phyloP scores from a whole-genome alignment of 23 tunicate species.

The Ciona savignyi region DNA sequence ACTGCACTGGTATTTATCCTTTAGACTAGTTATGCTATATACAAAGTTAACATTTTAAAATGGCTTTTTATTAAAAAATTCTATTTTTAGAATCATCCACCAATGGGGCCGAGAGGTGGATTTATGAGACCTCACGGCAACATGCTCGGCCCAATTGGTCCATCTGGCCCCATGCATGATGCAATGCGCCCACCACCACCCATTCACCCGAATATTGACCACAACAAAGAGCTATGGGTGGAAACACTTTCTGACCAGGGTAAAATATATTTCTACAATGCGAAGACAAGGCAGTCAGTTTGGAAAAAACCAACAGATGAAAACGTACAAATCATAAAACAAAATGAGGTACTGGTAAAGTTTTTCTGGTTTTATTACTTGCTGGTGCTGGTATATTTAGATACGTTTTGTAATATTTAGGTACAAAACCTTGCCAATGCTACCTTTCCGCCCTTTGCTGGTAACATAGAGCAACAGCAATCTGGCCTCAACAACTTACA shows the following conservation, averaged over 20 bases:
- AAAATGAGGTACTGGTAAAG: slow-evolving; percentile 37
- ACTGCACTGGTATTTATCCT: not conserved
- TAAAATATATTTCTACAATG: slow-evolving; percentile 77
- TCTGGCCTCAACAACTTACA: too few species aligned
- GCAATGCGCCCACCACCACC: slow-evolving; percentile 14
- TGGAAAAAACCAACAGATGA: slow-evolving; percentile 91
- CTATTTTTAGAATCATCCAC: not conserved
- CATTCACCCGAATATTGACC: slow-evolving; percentile 61
- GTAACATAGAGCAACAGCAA: too few species aligned
- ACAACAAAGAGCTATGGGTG: slow-evolving; percentile 93
- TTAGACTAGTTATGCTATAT: not conserved
- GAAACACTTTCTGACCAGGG: slow-evolving; percentile 85
- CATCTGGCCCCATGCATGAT: slow-evolving; percentile 22
- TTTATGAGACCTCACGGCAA: not conserved
- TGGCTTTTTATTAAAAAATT: too few species aligned
- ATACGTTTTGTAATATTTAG: too few species aligned
- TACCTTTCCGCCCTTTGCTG: not conserved
- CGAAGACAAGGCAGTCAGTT: slow-evolving; percentile 87
- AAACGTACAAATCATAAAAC: slow-evolving; percentile 83
- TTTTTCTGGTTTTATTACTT: not conserved
- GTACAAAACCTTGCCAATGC: not conserved
- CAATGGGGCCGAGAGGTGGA: not conserved
- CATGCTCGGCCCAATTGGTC: slow-evolving; percentile 1
- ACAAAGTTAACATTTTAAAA: too few species aligned
- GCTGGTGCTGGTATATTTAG: too few species aligned